Conservation (phyloP, 2,888 invertebrate species). For the Sesia bembeciformis region DNA sequence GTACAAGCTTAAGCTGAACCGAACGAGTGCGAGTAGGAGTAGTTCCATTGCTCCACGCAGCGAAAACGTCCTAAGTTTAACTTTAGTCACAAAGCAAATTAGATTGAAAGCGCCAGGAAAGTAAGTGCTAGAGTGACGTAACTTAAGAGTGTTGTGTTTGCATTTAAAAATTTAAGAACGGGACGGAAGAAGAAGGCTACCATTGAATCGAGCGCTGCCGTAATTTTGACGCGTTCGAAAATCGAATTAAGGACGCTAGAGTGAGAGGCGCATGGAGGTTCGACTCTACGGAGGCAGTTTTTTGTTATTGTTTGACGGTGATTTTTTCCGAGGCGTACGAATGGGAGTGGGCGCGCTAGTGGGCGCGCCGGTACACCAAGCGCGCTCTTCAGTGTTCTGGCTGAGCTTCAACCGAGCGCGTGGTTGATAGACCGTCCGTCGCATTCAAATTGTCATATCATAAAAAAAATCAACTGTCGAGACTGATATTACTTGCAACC, state of each 20-base stretch:
- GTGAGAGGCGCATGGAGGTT: constrained; percentile 63
- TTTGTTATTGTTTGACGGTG: constrained; percentile 68
- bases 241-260: constrained; percentile 72
- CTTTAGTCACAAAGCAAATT: constrained; percentile 13
- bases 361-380: constrained; percentile 69
- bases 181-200: constrained; percentile 58
- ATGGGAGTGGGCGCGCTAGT: constrained; percentile 72
- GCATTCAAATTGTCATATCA: constrained; percentile 8
- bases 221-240: constrained; percentile 72
- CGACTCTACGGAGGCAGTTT: constrained; percentile 57
- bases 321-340: constrained; percentile 72
- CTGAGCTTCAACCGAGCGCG: constrained; percentile 71
- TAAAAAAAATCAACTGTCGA: neutral
- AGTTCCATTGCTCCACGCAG: constrained; percentile 34
- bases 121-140: neutral
- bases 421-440: constrained; percentile 49
- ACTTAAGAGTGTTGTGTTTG: neutral
- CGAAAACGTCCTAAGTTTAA: constrained; percentile 27
- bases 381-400: constrained; percentile 75
- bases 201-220: constrained; percentile 59
- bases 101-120: constrained; percentile 10
- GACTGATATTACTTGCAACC: constrained; percentile 10
- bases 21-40: constrained; percentile 73
- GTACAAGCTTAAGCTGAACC: constrained; percentile 68
- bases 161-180: constrained; percentile 42